Evolutionary conservation across 2,888 invertebrate species (phyloP).

Genomic region (Hermaeophaga mercurialis): DNA sequence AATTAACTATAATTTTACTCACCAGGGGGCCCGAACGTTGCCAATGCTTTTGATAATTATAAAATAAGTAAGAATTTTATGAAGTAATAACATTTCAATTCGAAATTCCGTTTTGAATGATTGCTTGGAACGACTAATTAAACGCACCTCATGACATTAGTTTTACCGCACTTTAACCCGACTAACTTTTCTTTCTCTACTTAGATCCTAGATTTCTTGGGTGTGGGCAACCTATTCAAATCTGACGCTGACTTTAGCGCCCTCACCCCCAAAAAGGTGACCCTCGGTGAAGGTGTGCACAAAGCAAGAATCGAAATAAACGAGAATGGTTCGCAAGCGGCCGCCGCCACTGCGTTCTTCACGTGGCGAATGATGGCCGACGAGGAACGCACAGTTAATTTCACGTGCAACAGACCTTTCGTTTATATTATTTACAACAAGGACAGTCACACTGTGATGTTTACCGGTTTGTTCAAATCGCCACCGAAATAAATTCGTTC

Average conservation of each 20-base stretch:
- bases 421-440: slow-evolving; percentile 80
- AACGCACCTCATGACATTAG: no score
- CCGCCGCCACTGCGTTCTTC: slow-evolving; percentile 84
- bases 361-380: slow-evolving; percentile 71
- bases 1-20: no score
- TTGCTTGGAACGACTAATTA: no score
- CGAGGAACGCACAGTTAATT: slow-evolving; percentile 68
- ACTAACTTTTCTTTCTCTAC: slow-evolving; percentile 37
- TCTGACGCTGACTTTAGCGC: slow-evolving; percentile 61
- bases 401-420: slow-evolving; percentile 84
- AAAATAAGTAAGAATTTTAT: no score
- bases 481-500: no score
- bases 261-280: slow-evolving; percentile 59
- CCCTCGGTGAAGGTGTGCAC: slow-evolving; percentile 68
- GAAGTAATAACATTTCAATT: no score
- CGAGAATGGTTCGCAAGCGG: slow-evolving; percentile 85
- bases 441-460: slow-evolving; percentile 66
- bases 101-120: no score
- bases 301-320: slow-evolving; percentile 84
- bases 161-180: slow-evolving; percentile 17
- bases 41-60: no score
- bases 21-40: no score
- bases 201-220: slow-evolving; percentile 61
- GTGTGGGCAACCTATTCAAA: slow-evolving; percentile 63
- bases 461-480: slow-evolving; percentile 61